Evolutionary conservation across 2,888 invertebrate species (phyloP).

Genomic region (Coelinius sp.): DNA sequence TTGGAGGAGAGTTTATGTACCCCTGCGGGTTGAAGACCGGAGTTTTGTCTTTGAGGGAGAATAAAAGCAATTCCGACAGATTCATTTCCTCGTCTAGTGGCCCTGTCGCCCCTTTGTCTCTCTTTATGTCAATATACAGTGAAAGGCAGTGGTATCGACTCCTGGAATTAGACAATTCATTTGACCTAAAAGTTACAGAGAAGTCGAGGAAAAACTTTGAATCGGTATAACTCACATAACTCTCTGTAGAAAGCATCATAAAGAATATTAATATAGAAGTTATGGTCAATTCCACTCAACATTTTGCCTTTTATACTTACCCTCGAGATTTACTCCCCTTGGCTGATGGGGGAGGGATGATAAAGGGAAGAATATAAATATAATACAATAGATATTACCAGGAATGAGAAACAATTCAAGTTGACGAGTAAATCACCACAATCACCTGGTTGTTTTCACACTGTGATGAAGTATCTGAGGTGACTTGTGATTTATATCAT

Average conservation of each 20-base stretch:
- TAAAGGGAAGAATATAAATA: neutral
- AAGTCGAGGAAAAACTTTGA: neutral
- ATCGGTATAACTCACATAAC: neutral
- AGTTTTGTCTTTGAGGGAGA: too few relatives aligned
- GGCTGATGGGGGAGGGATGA: neutral
- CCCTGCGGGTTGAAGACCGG: too few relatives aligned
- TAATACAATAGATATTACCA: neutral
- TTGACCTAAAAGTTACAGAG: neutral
- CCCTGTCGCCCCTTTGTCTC: neutral
- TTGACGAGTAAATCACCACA: conserved; percentile 10
- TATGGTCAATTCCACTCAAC: conserved; percentile 3
- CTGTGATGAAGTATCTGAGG: neutral
- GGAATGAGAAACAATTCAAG: neutral
- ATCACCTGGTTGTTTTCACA: neutral
- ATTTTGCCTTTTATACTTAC: neutral
- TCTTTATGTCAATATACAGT: neutral
- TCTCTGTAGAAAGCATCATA: neutral
- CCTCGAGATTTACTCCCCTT: neutral
- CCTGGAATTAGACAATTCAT: neutral
- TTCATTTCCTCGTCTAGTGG: too few relatives aligned
- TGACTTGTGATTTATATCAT: conserved; percentile 23
- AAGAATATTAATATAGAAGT: neutral
- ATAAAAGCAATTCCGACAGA: too few relatives aligned
- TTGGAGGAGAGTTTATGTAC: neutral
- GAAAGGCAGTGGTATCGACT: neutral